Conservation (phyloP, 2,113 vertebrate species). For the Perca fluviatilis region DNA sequence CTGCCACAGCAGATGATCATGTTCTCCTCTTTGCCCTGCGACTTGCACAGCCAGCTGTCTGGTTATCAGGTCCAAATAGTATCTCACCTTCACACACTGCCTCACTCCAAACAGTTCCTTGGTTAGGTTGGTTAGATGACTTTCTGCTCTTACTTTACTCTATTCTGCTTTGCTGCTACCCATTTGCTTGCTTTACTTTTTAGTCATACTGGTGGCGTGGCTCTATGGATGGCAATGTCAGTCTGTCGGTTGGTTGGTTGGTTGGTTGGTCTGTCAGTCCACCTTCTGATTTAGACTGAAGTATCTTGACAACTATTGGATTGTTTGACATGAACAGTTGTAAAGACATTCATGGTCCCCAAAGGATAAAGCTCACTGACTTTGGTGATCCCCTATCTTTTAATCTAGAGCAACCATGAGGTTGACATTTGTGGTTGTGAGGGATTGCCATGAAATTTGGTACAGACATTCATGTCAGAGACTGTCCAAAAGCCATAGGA, state of each 20-base stretch:
- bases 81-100: background rate
- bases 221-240: background rate
- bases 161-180: background rate
- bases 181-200: background rate
- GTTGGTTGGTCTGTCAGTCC: background rate
- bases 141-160: background rate
- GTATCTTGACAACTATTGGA: background rate
- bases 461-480: background rate
- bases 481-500: background rate
- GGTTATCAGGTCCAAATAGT: conserved; percentile 24
- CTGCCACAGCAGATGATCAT: conserved; percentile 34
- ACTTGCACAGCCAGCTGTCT: conserved; percentile 37
- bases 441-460: background rate
- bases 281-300: background rate
- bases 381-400: background rate
- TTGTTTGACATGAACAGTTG: background rate
- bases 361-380: background rate
- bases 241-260: background rate
- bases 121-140: background rate
- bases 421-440: background rate
- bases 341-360: background rate
- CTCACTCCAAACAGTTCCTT: background rate
- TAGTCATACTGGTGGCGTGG: background rate
- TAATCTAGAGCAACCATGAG: background rate
- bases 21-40: conserved; percentile 2